A percentile compares a stretch with the other conserved stretches of the same genome.
phyloP scores from a whole-genome alignment of 23 tunicate species.

The Corella eumyota region DNA sequence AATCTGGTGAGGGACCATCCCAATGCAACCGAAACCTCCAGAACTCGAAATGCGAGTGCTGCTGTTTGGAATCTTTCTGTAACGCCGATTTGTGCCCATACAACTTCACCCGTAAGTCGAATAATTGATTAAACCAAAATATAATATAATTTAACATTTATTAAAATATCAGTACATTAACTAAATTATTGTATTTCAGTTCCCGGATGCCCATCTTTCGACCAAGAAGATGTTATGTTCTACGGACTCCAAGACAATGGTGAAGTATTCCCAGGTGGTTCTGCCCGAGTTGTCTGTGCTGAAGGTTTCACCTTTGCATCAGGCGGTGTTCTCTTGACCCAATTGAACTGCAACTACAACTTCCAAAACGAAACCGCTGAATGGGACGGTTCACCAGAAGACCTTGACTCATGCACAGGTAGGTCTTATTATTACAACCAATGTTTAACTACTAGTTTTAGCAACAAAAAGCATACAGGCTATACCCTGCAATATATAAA shows the following conservation, averaged over 20 bases:
- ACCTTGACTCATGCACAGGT: conserved; percentile 77
- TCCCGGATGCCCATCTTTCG: conserved; percentile 71
- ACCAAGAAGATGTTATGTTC: conserved; percentile 18
- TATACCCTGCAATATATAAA: too few relatives aligned
- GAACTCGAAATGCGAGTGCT: conserved; percentile 96
- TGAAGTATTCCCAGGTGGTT: conserved; percentile 61
- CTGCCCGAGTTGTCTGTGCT: conserved; percentile 44
- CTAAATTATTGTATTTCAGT: conserved; percentile 27
- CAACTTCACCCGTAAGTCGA: conserved; percentile 47
- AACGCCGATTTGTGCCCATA: conserved; percentile 76
- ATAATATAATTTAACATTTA: too few relatives aligned
- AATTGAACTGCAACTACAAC: conserved; percentile 73
- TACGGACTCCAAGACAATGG: conserved; percentile 37
- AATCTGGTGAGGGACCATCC: conserved; percentile 81
- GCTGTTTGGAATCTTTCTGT: conserved; percentile 64
- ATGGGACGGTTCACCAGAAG: conserved; percentile 52
- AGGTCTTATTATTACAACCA: not conserved
- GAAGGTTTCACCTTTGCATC: conserved; percentile 12
- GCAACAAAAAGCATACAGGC: too few relatives aligned
- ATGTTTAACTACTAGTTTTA: not conserved
- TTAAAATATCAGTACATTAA: not conserved
- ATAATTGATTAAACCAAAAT: too few relatives aligned
- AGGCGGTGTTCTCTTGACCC: conserved; percentile 10
- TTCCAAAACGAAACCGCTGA: conserved; percentile 61
- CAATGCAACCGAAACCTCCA: conserved; percentile 61